Conservation (phyloP, 1,140 invertebrate species). For the Drosophila arawakana region DNA sequence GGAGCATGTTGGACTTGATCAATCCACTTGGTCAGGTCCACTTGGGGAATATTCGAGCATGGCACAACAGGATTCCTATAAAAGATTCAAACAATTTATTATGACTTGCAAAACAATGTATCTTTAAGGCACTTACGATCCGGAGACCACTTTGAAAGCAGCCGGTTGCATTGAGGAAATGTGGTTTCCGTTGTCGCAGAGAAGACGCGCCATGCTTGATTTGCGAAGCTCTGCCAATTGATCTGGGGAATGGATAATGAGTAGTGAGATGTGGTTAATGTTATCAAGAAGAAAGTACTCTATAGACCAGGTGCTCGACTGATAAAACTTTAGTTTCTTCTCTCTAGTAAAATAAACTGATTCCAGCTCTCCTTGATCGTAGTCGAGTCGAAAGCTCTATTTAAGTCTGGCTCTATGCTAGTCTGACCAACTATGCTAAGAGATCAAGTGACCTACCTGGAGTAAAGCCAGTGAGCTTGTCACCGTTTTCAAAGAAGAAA, state of each 20-base stretch:
- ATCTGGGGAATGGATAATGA: slow-evolving; percentile 85
- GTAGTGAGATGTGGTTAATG: no score
- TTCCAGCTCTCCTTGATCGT: no score
- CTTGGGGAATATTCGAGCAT: slow-evolving; percentile 88
- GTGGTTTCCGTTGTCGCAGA: slow-evolving; percentile 95
- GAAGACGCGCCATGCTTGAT: slow-evolving; percentile 90
- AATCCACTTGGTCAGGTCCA: slow-evolving; percentile 88
- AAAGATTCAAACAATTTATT: slow-evolving; percentile 8
- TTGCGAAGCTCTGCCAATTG: slow-evolving; percentile 95
- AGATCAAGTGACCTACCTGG: slow-evolving; percentile 83
- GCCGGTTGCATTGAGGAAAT: slow-evolving; percentile 90
- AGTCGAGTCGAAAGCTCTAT: no score
- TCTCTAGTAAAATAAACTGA: no score
- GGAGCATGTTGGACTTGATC: slow-evolving; percentile 69
- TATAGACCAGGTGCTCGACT: no score
- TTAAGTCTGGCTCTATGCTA: no score
- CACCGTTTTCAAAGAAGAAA: slow-evolving; percentile 92
- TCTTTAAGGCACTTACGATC: slow-evolving; percentile 85
- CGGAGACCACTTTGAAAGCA: slow-evolving; percentile 87
- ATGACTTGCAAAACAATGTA: neutral
- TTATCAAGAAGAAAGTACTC: no score
- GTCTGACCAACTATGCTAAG: no score
- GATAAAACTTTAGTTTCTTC: no score
- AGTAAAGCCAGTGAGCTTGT: slow-evolving; percentile 89
- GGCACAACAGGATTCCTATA: slow-evolving; percentile 88